These are phyloP conservation scores for Saccostrea echinata DNA, from an alignment of 1,140 invertebrate genomes.

Conservation along the genomic window DNA sequence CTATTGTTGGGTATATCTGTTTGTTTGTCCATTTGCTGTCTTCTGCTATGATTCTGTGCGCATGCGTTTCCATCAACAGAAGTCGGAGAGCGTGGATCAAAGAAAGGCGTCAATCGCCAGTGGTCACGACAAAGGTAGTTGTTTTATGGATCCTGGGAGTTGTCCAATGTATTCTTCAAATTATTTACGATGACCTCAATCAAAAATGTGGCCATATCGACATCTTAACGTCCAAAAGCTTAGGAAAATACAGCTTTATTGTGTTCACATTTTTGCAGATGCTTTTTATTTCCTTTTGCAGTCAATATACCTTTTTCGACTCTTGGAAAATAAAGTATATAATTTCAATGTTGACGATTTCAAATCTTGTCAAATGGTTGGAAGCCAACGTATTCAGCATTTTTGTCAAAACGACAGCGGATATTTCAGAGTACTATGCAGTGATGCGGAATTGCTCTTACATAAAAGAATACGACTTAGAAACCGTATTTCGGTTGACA, in stretches of 20 bases:
- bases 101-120: not conserved
- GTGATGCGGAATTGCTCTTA: conserved; percentile 2
- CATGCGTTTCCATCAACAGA: not conserved
- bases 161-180: not conserved
- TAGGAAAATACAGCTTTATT: not conserved
- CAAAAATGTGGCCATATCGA: not conserved
- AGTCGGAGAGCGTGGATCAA: not conserved
- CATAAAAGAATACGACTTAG: conserved; percentile 2
- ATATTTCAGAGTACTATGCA: conserved; percentile 2
- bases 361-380: conserved; percentile 18
- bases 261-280: not conserved
- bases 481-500: not conserved
- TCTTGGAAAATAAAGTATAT: conserved; percentile 12
- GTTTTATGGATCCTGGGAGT: conserved; percentile 6
- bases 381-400: conserved; percentile 23
- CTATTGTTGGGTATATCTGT: not conserved
- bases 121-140: not conserved
- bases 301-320: not conserved
- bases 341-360: conserved; percentile 3
- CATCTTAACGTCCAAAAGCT: not conserved
- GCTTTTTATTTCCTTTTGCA: not conserved
- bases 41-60: not conserved
- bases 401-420: not conserved
- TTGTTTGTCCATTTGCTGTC: not conserved
- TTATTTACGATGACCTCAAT: not conserved